phyloP scores from a whole-genome alignment of 2,113 vertebrate species.

The Mus spicilegus region DNA sequence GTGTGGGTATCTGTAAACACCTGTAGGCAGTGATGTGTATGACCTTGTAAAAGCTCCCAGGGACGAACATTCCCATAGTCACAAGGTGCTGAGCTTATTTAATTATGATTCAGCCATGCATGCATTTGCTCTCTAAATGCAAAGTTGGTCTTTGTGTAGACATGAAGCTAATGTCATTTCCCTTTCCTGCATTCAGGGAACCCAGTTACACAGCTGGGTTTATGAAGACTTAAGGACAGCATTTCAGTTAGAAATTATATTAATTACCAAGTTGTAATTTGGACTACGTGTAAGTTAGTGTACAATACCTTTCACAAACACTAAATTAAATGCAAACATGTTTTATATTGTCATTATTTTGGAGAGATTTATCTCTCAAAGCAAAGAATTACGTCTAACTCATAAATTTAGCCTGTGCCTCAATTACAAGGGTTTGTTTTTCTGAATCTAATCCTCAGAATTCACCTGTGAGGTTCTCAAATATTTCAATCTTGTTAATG shows the following conservation, averaged over 20 bases:
- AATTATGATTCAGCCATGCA: slow-evolving; percentile 28
- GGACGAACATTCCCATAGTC: background rate
- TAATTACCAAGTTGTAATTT: background rate
- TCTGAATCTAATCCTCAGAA: slow-evolving; percentile 64
- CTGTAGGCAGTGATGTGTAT: background rate
- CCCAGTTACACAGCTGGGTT: slow-evolving; percentile 41
- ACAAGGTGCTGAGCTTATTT: background rate
- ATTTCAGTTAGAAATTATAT: slow-evolving; percentile 27
- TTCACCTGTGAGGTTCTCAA: slow-evolving; percentile 34
- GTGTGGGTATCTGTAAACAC: background rate
- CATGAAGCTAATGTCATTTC: slow-evolving; percentile 32
- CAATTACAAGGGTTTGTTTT: slow-evolving; percentile 74
- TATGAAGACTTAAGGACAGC: slow-evolving; percentile 52
- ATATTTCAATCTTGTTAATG: slow-evolving; percentile 56
- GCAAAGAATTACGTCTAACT: slow-evolving; percentile 50
- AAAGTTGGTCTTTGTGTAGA: slow-evolving; percentile 53
- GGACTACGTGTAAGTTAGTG: slow-evolving; percentile 9
- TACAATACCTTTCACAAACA: slow-evolving; percentile 46
- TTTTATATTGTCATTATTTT: slow-evolving; percentile 60
- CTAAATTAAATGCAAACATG: slow-evolving; percentile 51
- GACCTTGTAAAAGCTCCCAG: background rate
- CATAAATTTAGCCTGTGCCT: slow-evolving; percentile 37
- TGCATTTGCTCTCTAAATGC: slow-evolving; percentile 48
- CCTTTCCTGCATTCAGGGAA: slow-evolving; percentile 26
- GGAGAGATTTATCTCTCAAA: slow-evolving; percentile 56